phyloP scores from a whole-genome alignment of 1,140 invertebrate genomes.

The Drosophila punjabiensis region DNA sequence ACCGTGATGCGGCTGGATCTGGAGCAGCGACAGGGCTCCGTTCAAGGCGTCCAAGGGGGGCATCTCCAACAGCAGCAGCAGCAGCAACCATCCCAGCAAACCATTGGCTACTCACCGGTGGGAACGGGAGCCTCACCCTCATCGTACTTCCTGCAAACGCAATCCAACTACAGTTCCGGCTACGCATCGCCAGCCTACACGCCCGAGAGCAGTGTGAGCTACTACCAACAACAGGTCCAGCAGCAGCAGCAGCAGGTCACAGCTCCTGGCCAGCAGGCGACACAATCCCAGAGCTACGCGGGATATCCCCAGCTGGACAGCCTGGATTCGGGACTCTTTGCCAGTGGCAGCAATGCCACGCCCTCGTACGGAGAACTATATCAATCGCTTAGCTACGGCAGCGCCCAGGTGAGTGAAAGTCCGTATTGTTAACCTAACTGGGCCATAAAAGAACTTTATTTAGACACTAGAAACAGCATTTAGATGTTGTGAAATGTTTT shows the following conservation, averaged over 20 bases:
- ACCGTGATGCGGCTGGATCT: conserved; percentile 97
- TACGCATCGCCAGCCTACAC: conserved; percentile 82
- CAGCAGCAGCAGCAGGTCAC: conserved; percentile 22
- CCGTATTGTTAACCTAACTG: background rate
- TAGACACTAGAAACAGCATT: too few species aligned
- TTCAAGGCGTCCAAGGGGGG: conserved; percentile 44
- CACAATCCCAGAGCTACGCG: conserved; percentile 39
- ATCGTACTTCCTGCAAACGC: conserved; percentile 77
- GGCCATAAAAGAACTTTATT: too few species aligned
- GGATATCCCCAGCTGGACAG: conserved; percentile 69
- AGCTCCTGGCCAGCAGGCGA: conserved; percentile 30
- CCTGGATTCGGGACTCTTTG: conserved; percentile 68
- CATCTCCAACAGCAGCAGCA: conserved; percentile 21
- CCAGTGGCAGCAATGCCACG: conserved; percentile 61
- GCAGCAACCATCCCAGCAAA: conserved; percentile 26
- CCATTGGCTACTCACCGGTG: conserved; percentile 45
- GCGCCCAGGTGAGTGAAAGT: conserved; percentile 55
- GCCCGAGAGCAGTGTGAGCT: conserved; percentile 66
- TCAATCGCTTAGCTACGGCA: conserved; percentile 63
- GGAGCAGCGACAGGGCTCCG: conserved; percentile 90
- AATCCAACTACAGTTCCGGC: conserved; percentile 83
- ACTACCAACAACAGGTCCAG: conserved; percentile 71
- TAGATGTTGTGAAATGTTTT: background rate
- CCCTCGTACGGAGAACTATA: conserved; percentile 80
- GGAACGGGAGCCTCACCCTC: conserved; percentile 28